Evolutionary conservation across 2,113 vertebrate genomes (phyloP), one percentile per base, ranked within the genome.

Genomic region (Dromiciops gliroides): DNA sequence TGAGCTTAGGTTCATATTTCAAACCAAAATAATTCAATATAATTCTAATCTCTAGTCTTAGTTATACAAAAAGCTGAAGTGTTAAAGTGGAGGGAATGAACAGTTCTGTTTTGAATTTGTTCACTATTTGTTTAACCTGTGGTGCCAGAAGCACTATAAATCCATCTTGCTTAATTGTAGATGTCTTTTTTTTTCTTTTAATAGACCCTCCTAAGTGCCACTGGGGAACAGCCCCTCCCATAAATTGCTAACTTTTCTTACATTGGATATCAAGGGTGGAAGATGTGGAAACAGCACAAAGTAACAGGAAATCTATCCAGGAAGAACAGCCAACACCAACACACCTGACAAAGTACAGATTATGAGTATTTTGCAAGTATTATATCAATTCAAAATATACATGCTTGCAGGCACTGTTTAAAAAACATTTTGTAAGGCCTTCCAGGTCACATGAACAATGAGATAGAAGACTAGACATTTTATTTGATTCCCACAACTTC

Each of bases 101-200:
- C 83, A 97, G 90, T 75, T 98, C 96, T 98, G 96, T 94, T 98
- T 98, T 98, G 97, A 98, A 95, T 98, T 97, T 97, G 50, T 94
- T 96, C 97, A 92, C 91, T 98, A 97, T 98, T 98, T 98, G 90
- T 97, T 98, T 98, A 98, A 98, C 97, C 97, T 97, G 60, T 92
- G 90, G 93, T 97, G 97, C 97, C 98, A 98, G 93, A 97, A 98
- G 94, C 92, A 96, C 95, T 98, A 96, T 97, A 98, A 97, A 98
- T 98, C 97, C 90, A 97, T 97, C 96, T 96, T 60, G 16, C 90
- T 95, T 91, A 89, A 97, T 96, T 97, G 92, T 2, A 0, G 67
- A 14, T 93, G 91, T 93, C 90, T 94, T 94, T 96, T 83, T 75
- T 96, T 83, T 97, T 98, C 49, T 96, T 98, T 98, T 97, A 67